These are phyloP conservation scores for Corapipo altera DNA, from an alignment of 2,113 vertebrate genomes.

Conservation along the genomic window DNA sequence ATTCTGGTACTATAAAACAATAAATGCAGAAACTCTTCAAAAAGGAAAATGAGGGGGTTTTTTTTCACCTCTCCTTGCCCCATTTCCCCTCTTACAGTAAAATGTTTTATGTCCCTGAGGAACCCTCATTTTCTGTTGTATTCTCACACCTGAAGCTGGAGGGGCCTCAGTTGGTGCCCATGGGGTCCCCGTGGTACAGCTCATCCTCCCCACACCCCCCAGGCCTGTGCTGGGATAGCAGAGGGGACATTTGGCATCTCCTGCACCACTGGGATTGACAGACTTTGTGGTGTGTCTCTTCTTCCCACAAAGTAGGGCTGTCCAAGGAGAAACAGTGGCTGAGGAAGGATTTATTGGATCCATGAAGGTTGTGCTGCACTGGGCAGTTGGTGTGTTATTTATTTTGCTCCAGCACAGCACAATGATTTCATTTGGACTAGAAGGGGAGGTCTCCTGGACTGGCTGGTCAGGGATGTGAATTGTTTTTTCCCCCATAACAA, in stretches of 20 bases:
- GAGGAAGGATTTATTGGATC: background rate
- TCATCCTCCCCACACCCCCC: fast-evolving
- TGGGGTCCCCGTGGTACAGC: background rate
- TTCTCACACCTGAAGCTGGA: background rate
- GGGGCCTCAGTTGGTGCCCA: background rate
- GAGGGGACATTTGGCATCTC: background rate
- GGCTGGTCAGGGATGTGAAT: background rate
- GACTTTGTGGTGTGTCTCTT: background rate
- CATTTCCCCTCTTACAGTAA: background rate
- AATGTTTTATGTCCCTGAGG: background rate
- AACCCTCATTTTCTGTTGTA: background rate
- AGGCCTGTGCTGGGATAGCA: background rate
- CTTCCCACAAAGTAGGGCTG: background rate
- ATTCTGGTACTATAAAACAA: background rate
- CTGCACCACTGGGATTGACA: fast-evolving
- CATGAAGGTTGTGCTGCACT: background rate
- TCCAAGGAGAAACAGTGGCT: background rate
- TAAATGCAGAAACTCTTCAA: slow-evolving; percentile 23
- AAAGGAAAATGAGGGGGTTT: background rate
- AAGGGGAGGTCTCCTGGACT: background rate
- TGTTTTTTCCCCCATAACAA: background rate
- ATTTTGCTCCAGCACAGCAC: background rate
- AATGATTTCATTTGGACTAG: fast-evolving
- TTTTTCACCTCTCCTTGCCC: fast-evolving
- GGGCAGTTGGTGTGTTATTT: background rate